Percentiles rank a stretch among this genome's conserved stretches.
phyloP scores from a whole-genome alignment of 2,113 vertebrate species.

The Bombycilla garrulus region DNA sequence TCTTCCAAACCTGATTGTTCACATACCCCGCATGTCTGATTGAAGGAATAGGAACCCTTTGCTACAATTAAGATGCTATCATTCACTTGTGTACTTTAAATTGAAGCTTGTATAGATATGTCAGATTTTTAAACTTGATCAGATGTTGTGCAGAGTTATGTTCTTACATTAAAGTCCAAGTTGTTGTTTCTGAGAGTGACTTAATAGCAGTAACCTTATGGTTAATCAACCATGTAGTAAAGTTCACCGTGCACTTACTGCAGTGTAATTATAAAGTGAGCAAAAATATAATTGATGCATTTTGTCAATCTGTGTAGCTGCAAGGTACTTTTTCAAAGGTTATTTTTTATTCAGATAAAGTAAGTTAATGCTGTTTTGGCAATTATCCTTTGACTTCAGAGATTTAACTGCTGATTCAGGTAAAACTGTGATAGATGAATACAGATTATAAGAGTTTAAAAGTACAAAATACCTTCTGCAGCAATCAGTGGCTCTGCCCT shows the following conservation, averaged over 20 bases:
- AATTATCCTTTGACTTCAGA: slow-evolving; percentile 58
- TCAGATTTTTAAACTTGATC: background rate
- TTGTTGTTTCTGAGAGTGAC: slow-evolving; percentile 26
- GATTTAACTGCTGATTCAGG: slow-evolving; percentile 43
- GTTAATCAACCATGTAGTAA: slow-evolving; percentile 77
- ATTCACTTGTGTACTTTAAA: background rate
- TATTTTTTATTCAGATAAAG: slow-evolving; percentile 77
- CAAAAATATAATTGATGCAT: slow-evolving; percentile 80
- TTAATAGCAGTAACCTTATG: slow-evolving; percentile 74
- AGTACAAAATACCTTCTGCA: background rate
- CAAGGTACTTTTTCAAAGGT: slow-evolving; percentile 83
- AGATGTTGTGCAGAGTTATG: background rate
- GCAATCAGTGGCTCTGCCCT: background rate
- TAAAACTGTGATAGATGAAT: slow-evolving; percentile 28
- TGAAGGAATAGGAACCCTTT: background rate
- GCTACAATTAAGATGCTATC: background rate
- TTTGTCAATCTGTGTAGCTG: slow-evolving; percentile 84
- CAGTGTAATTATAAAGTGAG: slow-evolving; percentile 80
- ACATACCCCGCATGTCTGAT: background rate
- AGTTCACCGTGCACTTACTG: slow-evolving; percentile 72
- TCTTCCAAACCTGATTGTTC: background rate
- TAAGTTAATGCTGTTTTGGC: slow-evolving; percentile 73
- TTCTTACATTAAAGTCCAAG: slow-evolving; percentile 38
- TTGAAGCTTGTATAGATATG: background rate
- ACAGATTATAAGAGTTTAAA: slow-evolving; percentile 21